phyloP scores from a whole-genome alignment of 2,888 invertebrate species.

The Gibbula magus region DNA sequence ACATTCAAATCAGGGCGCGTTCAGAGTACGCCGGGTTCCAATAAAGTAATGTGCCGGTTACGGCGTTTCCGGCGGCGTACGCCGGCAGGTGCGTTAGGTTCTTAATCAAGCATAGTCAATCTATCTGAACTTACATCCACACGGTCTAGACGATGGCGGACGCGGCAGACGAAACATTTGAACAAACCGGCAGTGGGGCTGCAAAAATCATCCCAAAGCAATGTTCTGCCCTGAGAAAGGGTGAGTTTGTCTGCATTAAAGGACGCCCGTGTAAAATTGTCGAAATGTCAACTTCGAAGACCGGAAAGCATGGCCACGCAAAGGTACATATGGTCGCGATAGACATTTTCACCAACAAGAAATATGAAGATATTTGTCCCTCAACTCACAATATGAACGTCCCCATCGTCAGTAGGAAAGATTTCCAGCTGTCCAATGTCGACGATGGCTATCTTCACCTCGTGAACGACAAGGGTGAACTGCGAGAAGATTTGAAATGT shows the following conservation, averaged over 20 bases:
- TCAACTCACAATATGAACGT: conserved; percentile 99
- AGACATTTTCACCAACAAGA: conserved; percentile 92
- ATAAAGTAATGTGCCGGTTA: no score
- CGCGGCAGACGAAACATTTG: conserved; percentile 61
- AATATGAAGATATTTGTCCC: conserved; percentile 99
- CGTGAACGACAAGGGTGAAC: conserved; percentile 96
- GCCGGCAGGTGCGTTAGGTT: no score
- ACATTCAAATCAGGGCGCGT: no score
- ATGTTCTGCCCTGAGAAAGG: conserved; percentile 99
- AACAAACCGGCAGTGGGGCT: conserved; percentile 80
- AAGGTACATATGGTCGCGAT: conserved; percentile 96
- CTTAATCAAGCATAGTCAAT: no score
- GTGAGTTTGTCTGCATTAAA: conserved; percentile 98
- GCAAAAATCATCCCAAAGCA: conserved; percentile 98
- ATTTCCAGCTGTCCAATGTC: conserved; percentile 89
- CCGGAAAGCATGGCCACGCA: conserved; percentile 99
- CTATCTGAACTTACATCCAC: no score
- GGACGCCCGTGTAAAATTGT: conserved; percentile 98
- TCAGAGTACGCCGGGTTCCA: no score
- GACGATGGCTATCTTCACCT: conserved; percentile 95
- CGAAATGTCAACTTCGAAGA: conserved; percentile 99
- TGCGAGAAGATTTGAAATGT: conserved; percentile 96
- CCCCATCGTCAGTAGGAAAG: conserved; percentile 97
- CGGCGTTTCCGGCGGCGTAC: no score
- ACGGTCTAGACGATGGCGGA: conserved; percentile 40